Base-by-base conservation (phyloP, 2,888 invertebrate genomes). In the Cephus rjabovi region DNA sequence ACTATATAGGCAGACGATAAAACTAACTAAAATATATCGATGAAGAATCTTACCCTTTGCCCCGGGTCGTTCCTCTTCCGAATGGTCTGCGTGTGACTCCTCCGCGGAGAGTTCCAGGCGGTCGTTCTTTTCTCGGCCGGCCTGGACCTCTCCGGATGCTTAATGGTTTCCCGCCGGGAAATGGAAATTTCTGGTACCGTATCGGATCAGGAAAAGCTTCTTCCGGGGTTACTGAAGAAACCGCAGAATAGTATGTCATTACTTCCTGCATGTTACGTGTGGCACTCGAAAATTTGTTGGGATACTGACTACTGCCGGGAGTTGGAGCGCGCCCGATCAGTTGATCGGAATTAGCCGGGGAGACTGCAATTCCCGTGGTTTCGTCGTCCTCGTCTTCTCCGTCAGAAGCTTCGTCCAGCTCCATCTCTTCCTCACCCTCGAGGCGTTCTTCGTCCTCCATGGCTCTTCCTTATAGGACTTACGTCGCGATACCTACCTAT, bases 121-220 rank as follows among this genome's bases (percentile, higher is more conserved):
- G 90, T 79, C 95, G 95, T 91, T 96, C 96, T 88, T 96, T 96
- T 81, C 96, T 93, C 15, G 97, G 96, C 86, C 97, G 93, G 23
- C 97, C 96, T 31, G 96, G 95, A 75, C 96, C 96, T 82, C 96
- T 93, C 83, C 95, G 94, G 76, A 95, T 94, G 78, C 93, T 92
- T 76, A 94, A 89, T 75, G 94, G 94, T 89, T 94, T 94, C 56
- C 94, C 94, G 79, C 93, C 92, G 83, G 93, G 93, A 82, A 92
- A 87, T 79, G 91, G 88, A 87, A 91, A 89, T 84, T 90, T 90
- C 81, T 89, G 92, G 88, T 94, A 94, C 34, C 95, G 94, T 73
- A 95, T 93, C 37, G 95, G 94, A 79, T 95, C 94, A 88, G 94
- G 93, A 86, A 95, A 95, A 79, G 94, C 95, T 80, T 95, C 95